Conservation (phyloP, 2,888 invertebrate genomes). For the Lasioglossum pauxillum region DNA sequence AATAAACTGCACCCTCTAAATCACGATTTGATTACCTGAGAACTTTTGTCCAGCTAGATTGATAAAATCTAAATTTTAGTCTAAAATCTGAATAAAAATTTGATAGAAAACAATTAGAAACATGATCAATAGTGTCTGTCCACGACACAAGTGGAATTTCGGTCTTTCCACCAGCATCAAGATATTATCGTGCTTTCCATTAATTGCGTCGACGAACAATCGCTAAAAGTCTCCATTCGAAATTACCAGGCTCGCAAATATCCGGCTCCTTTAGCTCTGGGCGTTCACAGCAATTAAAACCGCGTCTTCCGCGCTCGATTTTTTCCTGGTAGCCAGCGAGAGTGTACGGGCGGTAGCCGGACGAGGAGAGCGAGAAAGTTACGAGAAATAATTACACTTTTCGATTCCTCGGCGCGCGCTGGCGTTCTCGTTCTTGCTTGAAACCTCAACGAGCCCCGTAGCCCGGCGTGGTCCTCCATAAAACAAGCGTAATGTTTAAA, state of each 20-base stretch:
- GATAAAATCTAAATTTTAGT: too few species aligned
- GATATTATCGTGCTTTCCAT: background rate
- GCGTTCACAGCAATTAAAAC: background rate
- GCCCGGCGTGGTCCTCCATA: background rate
- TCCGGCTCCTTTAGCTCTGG: too few species aligned
- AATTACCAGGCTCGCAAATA: background rate
- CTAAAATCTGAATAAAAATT: too few species aligned
- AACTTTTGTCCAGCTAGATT: too few species aligned
- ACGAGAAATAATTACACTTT: constrained; percentile 9
- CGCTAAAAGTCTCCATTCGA: background rate
- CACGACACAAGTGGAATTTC: too few species aligned
- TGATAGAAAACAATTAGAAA: too few species aligned
- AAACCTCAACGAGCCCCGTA: constrained; percentile 15
- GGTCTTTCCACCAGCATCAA: background rate
- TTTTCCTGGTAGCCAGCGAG: background rate
- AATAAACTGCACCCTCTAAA: too few species aligned
- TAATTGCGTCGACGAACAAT: background rate
- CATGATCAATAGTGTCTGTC: too few species aligned
- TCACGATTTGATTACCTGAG: too few species aligned
- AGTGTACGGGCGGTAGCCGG: background rate
- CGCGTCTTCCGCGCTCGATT: background rate
- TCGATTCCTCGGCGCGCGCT: constrained; percentile 7
- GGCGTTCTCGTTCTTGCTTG: background rate
- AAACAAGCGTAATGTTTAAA: constrained; percentile 23
- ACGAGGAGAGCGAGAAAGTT: background rate